Evolutionary conservation across 2,797 vertebrate species (phyloP), one percentile per base, ranked within the genome.

Genomic region (Lepus townsendii): DNA sequence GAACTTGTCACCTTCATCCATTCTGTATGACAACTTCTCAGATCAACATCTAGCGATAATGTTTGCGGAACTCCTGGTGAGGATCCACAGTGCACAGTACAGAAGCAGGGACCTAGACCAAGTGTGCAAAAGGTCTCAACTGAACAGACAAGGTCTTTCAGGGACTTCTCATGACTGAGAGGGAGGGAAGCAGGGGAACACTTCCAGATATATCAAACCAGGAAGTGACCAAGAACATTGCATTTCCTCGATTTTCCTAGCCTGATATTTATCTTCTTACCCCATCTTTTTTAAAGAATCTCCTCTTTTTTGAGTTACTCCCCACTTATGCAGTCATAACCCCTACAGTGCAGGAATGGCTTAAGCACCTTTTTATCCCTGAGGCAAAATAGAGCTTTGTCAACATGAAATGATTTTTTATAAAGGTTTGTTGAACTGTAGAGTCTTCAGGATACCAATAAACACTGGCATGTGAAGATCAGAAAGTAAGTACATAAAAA

Each of bases 281-380:
- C 1, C 26, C 5, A 38, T 32, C 27, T 62, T 32, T 93, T n/a
- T 77, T 35, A 91, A 95, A 87, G 24, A 32, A 42, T 73, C 60
- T 75, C 11, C 6, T 20, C 54, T 62, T 83, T 80, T 35, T 30
- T 50, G 30, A 63, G 32, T 76, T 78, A 47, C 8, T 57, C 30
- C n/a, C 38, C 9, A 30, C 2, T 7, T 24, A 38, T 17, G 85
- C 35, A 52, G 27, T 20, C 22, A 11, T 32, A 52, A 42, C 10
- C 35, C 42, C 30, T 3, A 68, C 35, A 11, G 24, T n/a, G 27
- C 72, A 10, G 30, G 10, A 19, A 54, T 27, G 6, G 24, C 24
- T 38, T 65, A 90, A 93, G 16, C 30, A 83, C 65, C 57, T 62
- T 95, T 77, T 83, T 42, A 88, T 77, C 20, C 32, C 13, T 7